Percentiles rank a stretch among this genome's conserved stretches.
Conservation (phyloP, 30 jellyfish, hydroid and myxozoan genomes). For the Nemopilema nomurai region DNA sequence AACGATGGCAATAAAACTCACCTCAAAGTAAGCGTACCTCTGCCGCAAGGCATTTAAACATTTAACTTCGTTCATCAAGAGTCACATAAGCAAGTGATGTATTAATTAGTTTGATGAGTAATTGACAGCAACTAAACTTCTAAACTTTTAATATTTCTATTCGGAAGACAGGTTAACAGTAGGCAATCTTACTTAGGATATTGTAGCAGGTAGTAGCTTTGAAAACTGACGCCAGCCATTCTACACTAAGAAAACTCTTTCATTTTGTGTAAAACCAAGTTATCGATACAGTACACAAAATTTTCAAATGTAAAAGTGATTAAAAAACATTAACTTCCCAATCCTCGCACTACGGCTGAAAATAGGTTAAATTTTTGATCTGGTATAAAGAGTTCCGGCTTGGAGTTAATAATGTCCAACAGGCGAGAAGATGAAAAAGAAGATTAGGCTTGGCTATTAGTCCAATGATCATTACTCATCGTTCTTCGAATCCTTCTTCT, state of each 20-base stretch:
- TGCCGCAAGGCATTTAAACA: too few relatives aligned
- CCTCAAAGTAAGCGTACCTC: too few relatives aligned
- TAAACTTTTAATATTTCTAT: too few relatives aligned
- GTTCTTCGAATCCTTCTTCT: slow-evolving; percentile 27
- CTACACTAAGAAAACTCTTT: not conserved
- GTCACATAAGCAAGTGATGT: too few relatives aligned
- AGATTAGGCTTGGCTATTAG: not conserved
- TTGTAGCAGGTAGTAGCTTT: not conserved
- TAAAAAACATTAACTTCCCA: not conserved
- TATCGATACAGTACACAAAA: not conserved
- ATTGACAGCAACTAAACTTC: too few relatives aligned
- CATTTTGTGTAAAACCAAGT: not conserved
- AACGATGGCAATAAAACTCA: too few relatives aligned
- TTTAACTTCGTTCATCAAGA: too few relatives aligned
- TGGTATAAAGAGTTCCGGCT: not conserved
- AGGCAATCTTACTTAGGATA: too few relatives aligned
- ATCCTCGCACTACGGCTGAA: not conserved
- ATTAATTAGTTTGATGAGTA: too few relatives aligned
- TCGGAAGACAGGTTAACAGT: too few relatives aligned
- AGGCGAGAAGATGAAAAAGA: not conserved
- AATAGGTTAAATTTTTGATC: not conserved
- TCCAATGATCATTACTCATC: slow-evolving; percentile 18
- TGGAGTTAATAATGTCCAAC: not conserved
- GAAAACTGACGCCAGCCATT: not conserved
- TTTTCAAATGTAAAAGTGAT: not conserved